Evolutionary conservation across 2,113 vertebrate species (phyloP).

Genomic region (Tragelaphus scriptus): DNA sequence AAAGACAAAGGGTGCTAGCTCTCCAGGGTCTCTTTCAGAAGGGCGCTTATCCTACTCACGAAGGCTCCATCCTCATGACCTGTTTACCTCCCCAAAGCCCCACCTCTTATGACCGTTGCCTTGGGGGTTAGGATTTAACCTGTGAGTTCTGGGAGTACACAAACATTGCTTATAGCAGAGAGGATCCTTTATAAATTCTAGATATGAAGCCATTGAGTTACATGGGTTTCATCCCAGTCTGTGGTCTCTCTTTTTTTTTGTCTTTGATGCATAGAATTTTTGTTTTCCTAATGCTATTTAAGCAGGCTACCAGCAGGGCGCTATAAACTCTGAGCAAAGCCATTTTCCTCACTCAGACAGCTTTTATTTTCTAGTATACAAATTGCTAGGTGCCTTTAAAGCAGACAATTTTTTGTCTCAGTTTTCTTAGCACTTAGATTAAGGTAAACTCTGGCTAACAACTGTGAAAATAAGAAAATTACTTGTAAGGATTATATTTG

Average conservation of each 20-base stretch:
- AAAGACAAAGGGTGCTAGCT: neutral
- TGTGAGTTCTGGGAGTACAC: neutral
- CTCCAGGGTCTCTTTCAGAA: neutral
- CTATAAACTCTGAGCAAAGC: neutral
- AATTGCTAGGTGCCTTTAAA: neutral
- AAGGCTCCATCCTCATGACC: neutral
- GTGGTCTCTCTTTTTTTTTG: neutral
- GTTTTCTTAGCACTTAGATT: neutral
- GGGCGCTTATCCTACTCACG: neutral
- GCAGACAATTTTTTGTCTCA: neutral
- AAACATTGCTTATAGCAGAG: neutral
- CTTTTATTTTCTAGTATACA: neutral
- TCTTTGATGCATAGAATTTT: neutral
- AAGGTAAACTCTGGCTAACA: neutral
- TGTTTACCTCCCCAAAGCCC: neutral
- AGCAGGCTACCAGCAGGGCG: neutral
- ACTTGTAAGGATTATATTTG: neutral
- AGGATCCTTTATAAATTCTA: neutral
- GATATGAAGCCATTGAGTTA: neutral
- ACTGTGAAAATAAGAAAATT: neutral
- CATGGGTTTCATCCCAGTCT: neutral
- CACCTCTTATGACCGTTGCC: neutral
- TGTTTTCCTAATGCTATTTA: neutral
- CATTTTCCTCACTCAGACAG: neutral
- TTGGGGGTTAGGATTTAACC: neutral